These are phyloP conservation scores for Littorina saxatilis DNA, from an alignment of 1,140 invertebrate species.

Conservation along the genomic window DNA sequence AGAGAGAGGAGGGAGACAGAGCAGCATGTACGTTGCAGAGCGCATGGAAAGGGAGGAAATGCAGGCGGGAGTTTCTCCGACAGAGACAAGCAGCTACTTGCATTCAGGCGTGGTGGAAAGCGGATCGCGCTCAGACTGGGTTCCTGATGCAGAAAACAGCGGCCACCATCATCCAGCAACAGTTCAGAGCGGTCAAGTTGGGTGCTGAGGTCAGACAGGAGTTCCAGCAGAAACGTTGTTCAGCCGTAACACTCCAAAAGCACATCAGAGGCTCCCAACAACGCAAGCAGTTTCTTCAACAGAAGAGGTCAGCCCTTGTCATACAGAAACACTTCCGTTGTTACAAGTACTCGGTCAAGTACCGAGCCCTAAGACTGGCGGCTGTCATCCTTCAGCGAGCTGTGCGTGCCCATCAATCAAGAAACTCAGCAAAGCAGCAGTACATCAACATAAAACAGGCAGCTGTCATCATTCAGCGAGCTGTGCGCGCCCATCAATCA, in stretches of 20 bases:
- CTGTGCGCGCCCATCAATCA: background rate
- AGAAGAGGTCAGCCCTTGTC: constrained; percentile 31
- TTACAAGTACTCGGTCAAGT: constrained; percentile 13
- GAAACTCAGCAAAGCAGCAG: background rate
- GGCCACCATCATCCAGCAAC: constrained; percentile 25
- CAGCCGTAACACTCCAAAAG: constrained; percentile 39
- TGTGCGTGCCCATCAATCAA: background rate
- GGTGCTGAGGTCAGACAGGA: constrained; percentile 2
- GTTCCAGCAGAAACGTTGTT: background rate
- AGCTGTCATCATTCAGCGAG: constrained; percentile 26
- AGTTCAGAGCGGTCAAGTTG: background rate
- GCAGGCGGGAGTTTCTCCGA: constrained; percentile 5
- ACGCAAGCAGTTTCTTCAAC: constrained; percentile 22
- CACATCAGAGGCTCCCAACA: constrained; percentile 32
- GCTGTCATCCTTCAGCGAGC: constrained; percentile 38
- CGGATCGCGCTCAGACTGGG: background rate
- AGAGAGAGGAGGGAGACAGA: constrained; percentile 19
- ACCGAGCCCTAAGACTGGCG: constrained; percentile 21
- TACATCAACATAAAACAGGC: constrained; percentile 20
- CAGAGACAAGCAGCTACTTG: constrained; percentile 36
- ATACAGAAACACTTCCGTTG: constrained; percentile 44
- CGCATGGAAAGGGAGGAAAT: constrained; percentile 18
- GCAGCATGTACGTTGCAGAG: constrained; percentile 54
- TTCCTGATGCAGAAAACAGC: constrained; percentile 7
- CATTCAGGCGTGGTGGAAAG: constrained; percentile 44